Evolutionary conservation across 2,113 vertebrate genomes (phyloP).

Genomic region (Trichechus manatus): DNA sequence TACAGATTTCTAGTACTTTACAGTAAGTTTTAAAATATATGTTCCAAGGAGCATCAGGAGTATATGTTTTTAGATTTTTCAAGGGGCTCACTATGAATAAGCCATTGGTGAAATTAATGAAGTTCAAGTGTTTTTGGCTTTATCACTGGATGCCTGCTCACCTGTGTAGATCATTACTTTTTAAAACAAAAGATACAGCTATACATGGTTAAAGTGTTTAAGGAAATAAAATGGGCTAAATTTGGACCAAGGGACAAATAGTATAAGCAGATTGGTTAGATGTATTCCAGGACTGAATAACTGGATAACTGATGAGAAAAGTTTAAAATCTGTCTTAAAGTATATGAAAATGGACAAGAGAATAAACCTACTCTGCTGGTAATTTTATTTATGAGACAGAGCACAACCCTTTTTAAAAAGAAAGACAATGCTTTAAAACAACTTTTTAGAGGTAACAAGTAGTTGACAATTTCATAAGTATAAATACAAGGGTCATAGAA

Average conservation of each 20-base stretch:
- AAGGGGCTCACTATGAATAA: neutral
- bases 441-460: neutral
- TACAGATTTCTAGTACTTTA: neutral
- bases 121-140: neutral
- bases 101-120: neutral
- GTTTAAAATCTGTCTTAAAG: conserved; percentile 30
- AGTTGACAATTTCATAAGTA: neutral
- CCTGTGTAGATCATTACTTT: neutral
- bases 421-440: neutral
- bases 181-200: conserved; percentile 7
- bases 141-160: neutral
- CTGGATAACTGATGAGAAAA: neutral
- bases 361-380: neutral
- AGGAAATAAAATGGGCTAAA: neutral
- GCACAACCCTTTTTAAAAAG: neutral
- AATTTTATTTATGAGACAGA: conserved; percentile 28
- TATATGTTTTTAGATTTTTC: neutral
- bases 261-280: neutral
- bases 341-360: neutral
- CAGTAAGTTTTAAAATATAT: neutral
- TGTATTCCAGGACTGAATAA: neutral
- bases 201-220: neutral
- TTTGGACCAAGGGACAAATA: neutral
- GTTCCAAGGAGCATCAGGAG: neutral
- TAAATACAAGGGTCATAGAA: neutral